Evolutionary conservation across 2,888 invertebrate genomes (phyloP), one percentile per base, ranked within the genome.

Genomic region (Argyresthia goedartella): DNA sequence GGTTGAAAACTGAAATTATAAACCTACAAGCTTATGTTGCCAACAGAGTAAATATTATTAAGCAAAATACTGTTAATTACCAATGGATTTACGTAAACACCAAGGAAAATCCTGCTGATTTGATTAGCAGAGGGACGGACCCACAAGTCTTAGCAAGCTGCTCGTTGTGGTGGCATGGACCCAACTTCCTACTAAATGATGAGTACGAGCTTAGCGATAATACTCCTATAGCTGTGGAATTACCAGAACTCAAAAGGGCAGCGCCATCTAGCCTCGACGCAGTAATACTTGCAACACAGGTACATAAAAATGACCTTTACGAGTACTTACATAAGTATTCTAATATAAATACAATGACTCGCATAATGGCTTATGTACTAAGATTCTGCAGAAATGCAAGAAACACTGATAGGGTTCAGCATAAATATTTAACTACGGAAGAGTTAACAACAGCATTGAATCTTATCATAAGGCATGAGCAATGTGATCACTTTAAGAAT

Each of bases 91-190:
- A n/a, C n/a, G n/a, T n/a, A n/a, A n/a, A n/a, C n/a, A n/a, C n/a
- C n/a, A n/a, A n/a, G n/a, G n/a, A n/a, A n/a, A n/a, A 36, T 36
- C 36, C 36, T 8, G 36, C 58, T 33, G 13, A 34, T 14, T 50
- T 56, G 10, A 55, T 36, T 54, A 54, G 53, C 15, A 50, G 56
- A 39, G 59, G 58, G 1, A 43, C 55, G 1, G 14, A 51, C 7
- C 54, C 57, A 9, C 48, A 52, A 8, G 52, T 56, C 6, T 45
- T 58, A 3, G 4, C 42, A n/a, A 2, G 41, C 1, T 25, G 49
- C 42, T 1, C 16, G 1, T n/a, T 56, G 8, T 60, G 60, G 60
- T 60, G 55, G 55, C 33, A n/a, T 4, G 36, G 48, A 8, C 36
- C 34, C n/a, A 15, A 35, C n/a, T 48, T 14, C 15, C 33, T 48